Evolutionary conservation across 2,797 vertebrate species (phyloP).

Genomic region (Pempheris klunzingeri): DNA sequence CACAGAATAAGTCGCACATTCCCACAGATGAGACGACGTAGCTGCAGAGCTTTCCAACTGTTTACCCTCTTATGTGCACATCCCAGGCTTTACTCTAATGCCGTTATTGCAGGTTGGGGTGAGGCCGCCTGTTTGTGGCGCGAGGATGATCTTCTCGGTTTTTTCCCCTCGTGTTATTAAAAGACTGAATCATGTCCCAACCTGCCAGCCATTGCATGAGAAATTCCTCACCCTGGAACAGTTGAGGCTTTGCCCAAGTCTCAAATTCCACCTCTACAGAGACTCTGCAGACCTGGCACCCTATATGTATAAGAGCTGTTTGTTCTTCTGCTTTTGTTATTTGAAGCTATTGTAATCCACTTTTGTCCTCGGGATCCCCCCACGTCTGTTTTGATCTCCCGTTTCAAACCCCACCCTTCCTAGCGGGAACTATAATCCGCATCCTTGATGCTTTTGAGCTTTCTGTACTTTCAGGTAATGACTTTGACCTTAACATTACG

Average conservation of each 20-base stretch:
- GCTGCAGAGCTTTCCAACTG: not conserved
- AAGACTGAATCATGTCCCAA: slow-evolving; percentile 50
- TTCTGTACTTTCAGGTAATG: not conserved
- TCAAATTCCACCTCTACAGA: slow-evolving; percentile 35
- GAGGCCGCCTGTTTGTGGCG: slow-evolving; percentile 39
- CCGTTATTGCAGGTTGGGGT: slow-evolving; percentile 47
- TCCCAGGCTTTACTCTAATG: slow-evolving; percentile 31
- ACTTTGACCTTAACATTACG: not conserved
- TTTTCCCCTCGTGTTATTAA: slow-evolving; percentile 3
- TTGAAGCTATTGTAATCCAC: slow-evolving; percentile 8
- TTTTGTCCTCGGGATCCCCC: not conserved
- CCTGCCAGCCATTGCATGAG: slow-evolving; percentile 50
- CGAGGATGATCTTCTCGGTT: not conserved
- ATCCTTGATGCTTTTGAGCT: not conserved
- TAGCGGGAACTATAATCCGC: not conserved
- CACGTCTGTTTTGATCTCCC: slow-evolving; percentile 3
- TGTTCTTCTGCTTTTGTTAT: slow-evolving; percentile 34
- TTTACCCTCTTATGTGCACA: slow-evolving; percentile 6
- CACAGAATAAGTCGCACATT: not conserved
- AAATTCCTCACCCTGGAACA: slow-evolving; percentile 58
- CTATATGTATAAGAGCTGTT: not conserved
- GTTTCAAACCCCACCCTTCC: slow-evolving; percentile 68
- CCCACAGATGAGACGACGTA: not conserved
- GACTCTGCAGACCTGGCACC: not conserved
- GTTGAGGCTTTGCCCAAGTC: slow-evolving; percentile 20